These are phyloP conservation scores for Callorhinus ursinus DNA, from an alignment of 2,113 vertebrate genomes.

Conservation along the genomic window DNA sequence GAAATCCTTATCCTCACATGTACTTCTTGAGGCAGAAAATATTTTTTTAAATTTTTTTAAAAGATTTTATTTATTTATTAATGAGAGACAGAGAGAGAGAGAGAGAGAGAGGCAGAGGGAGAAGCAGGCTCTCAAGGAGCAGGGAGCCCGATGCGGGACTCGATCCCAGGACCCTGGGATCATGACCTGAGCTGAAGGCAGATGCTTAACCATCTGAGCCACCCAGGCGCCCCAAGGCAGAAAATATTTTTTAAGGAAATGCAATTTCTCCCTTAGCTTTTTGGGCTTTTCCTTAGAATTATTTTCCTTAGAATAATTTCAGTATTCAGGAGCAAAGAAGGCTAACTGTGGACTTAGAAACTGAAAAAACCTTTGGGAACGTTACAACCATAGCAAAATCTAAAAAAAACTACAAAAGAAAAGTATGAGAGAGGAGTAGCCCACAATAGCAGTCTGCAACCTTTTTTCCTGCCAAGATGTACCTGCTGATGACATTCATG, in stretches of 20 bases:
- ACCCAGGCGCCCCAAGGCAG: not conserved
- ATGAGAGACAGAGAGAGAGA: too few relatives aligned
- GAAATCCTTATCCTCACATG: constrained; percentile 46
- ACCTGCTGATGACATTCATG: not conserved
- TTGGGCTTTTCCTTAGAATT: constrained; percentile 28
- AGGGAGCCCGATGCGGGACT: too few relatives aligned
- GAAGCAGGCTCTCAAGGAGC: too few relatives aligned
- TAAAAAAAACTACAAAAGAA: not conserved
- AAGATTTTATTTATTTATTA: too few relatives aligned
- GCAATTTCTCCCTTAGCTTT: constrained; percentile 9
- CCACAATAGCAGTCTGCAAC: not conserved
- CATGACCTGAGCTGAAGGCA: too few relatives aligned
- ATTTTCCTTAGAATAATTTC: constrained; percentile 1
- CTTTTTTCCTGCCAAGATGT: not conserved
- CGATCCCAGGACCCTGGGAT: too few relatives aligned
- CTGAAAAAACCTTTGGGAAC: not conserved
- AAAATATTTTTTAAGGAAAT: constrained; percentile 54
- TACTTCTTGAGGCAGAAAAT: constrained; percentile 39
- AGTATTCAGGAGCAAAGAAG: not conserved
- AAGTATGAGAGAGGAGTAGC: not conserved
- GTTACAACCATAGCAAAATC: not conserved
- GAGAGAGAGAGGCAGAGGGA: too few relatives aligned
- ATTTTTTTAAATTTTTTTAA: not conserved
- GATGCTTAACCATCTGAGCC: too few relatives aligned
- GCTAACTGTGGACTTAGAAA: not conserved